Conservation (phyloP, 2,113 vertebrate genomes). For the Charina bottae region DNA sequence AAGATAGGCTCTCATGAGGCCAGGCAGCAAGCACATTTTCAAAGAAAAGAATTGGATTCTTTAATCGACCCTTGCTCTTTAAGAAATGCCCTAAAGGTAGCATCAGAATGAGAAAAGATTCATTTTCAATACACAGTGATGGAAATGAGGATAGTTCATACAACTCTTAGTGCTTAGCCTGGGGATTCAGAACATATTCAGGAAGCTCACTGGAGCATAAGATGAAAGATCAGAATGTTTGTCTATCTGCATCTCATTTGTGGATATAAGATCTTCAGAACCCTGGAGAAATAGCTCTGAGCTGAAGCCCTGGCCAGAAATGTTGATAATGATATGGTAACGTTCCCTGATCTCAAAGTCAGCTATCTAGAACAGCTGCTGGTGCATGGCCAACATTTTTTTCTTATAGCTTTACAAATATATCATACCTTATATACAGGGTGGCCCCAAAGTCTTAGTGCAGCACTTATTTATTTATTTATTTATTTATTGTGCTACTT, state of each 20-base stretch:
- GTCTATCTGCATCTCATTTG: neutral
- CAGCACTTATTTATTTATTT: too few relatives aligned
- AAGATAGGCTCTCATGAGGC: neutral
- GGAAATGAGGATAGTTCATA: slow-evolving; percentile 10
- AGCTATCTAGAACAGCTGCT: neutral
- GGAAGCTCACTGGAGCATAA: neutral
- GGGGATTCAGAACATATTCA: neutral
- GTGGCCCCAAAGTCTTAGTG: neutral
- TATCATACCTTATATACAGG: neutral
- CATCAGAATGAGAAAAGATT: neutral
- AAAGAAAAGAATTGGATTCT: neutral
- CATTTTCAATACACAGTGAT: slow-evolving; percentile 17
- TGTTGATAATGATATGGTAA: neutral
- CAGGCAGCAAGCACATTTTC: neutral
- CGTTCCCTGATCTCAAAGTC: neutral
- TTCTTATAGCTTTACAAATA: neutral
- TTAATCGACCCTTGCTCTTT: slow-evolving; percentile 1
- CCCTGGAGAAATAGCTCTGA: neutral
- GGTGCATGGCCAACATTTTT: neutral
- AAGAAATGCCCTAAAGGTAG: slow-evolving; percentile 6
- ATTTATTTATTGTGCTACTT: too few relatives aligned
- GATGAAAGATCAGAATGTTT: neutral
- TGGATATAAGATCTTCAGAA: neutral
- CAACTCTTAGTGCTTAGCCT: neutral
- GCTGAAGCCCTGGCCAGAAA: neutral